Conservation (phyloP, 35 echinoderm and acorn worm species). For the Ptychodera flava region DNA sequence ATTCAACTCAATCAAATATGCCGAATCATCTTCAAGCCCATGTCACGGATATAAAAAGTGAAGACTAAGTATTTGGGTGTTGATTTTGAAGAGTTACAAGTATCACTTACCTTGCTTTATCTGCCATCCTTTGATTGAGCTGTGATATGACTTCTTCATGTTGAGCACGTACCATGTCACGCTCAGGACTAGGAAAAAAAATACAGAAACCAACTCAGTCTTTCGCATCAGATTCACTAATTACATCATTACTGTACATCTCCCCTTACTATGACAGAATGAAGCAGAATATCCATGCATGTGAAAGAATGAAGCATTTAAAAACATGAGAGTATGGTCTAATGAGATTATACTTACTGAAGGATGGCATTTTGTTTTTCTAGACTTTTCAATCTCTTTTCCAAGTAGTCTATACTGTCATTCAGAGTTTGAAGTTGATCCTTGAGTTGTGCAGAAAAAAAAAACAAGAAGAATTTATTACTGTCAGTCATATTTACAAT, state of each 20-base stretch:
- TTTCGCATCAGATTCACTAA: not conserved
- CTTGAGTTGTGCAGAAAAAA: too few relatives aligned
- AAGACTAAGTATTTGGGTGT: too few relatives aligned
- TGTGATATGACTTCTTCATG: conserved; percentile 96
- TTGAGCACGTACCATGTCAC: conserved; percentile 86
- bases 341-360: conserved; percentile 51
- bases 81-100: not conserved
- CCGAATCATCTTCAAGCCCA: too few relatives aligned
- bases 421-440: conserved; percentile 69
- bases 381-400: conserved; percentile 56
- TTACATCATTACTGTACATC: not conserved
- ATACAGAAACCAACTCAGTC: not conserved
- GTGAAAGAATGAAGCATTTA: too few relatives aligned
- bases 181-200: conserved; percentile 59
- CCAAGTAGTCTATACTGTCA: conserved; percentile 61
- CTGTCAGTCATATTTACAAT: not conserved
- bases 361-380: conserved; percentile 93
- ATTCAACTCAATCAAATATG: too few relatives aligned
- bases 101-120: conserved; percentile 77
- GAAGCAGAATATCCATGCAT: too few relatives aligned
- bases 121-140: conserved; percentile 90
- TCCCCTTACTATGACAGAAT: too few relatives aligned
- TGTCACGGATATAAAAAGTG: too few relatives aligned
- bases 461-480: not conserved
- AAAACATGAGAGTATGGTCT: too few relatives aligned